Percentiles rank a stretch among this genome's conserved stretches.
phyloP scores from a whole-genome alignment of 2,888 invertebrate species.

The Ormyrus rosae region DNA sequence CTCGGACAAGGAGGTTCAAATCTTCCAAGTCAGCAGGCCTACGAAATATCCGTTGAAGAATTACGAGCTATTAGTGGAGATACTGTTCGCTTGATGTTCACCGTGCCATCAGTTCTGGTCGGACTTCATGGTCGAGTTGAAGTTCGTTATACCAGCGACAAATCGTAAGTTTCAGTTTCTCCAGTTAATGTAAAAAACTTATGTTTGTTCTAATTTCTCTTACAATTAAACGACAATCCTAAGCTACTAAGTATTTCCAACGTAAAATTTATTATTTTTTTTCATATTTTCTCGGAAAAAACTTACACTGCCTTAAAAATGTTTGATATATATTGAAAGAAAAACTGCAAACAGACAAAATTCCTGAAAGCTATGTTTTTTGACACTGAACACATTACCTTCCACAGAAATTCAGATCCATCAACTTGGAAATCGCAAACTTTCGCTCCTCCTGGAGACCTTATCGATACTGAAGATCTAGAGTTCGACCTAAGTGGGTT shows the following conservation, averaged over 20 bases:
- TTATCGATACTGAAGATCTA: conserved; percentile 89
- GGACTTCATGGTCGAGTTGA: conserved; percentile 92
- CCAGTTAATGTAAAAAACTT: conserved; percentile 22
- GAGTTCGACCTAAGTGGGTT: conserved; percentile 89
- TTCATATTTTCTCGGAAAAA: not conserved
- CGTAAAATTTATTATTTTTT: no score
- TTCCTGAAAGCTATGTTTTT: no score
- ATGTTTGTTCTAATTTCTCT: conserved; percentile 15
- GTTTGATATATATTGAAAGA: not conserved
- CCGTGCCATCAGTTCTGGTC: conserved; percentile 88
- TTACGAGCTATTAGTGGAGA: conserved; percentile 87
- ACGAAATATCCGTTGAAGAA: conserved; percentile 79
- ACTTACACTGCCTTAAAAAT: not conserved
- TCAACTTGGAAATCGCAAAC: conserved; percentile 89
- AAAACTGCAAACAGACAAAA: no score
- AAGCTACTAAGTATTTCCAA: not conserved
- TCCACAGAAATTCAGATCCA: conserved; percentile 81
- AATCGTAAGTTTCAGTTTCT: conserved; percentile 80
- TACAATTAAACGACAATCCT: not conserved
- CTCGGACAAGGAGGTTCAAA: conserved; percentile 60
- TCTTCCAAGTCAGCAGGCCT: conserved; percentile 63
- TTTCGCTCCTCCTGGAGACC: conserved; percentile 90
- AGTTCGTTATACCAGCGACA: conserved; percentile 87
- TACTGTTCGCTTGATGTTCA: conserved; percentile 88
- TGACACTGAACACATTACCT: not conserved